phyloP scores from a whole-genome alignment of 2,797 vertebrate genomes.

The Trachops cirrhosus region DNA sequence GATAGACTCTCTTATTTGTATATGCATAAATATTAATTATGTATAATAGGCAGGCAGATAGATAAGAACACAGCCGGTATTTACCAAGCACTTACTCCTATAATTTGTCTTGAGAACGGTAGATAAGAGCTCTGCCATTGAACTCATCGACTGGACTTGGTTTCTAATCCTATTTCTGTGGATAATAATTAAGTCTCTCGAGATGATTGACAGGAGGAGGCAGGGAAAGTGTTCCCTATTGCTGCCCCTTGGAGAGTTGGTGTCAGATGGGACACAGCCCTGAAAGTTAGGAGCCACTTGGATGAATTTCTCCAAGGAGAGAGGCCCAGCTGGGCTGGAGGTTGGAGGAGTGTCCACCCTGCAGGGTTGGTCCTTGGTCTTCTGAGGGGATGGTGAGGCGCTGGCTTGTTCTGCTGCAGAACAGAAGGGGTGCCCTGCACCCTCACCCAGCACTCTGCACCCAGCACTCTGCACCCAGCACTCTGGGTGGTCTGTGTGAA shows the following conservation, averaged over 20 bases:
- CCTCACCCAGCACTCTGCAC: no score
- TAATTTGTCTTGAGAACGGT: neutral
- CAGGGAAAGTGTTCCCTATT: accelerated
- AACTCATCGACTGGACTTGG: neutral
- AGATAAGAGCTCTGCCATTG: neutral
- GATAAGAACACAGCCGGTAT: neutral
- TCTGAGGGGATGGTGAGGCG: neutral
- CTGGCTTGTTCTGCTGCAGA: accelerated
- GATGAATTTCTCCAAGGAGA: neutral
- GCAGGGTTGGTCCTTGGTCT: neutral
- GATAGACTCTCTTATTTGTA: neutral
- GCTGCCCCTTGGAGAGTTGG: neutral
- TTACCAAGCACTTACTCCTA: neutral
- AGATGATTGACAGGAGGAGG: neutral
- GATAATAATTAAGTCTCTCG: neutral
- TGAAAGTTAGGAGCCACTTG: neutral
- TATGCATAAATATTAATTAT: neutral
- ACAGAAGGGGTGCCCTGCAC: no score
- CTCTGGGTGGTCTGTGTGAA: accelerated
- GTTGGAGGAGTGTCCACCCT: accelerated
- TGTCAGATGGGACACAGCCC: neutral
- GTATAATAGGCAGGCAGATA: neutral
- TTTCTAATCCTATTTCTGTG: neutral
- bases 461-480: accelerated
- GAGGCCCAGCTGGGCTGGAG: accelerated